Evolutionary conservation across 2,113 vertebrate genomes (phyloP).

Genomic region (Pedetes capensis): DNA sequence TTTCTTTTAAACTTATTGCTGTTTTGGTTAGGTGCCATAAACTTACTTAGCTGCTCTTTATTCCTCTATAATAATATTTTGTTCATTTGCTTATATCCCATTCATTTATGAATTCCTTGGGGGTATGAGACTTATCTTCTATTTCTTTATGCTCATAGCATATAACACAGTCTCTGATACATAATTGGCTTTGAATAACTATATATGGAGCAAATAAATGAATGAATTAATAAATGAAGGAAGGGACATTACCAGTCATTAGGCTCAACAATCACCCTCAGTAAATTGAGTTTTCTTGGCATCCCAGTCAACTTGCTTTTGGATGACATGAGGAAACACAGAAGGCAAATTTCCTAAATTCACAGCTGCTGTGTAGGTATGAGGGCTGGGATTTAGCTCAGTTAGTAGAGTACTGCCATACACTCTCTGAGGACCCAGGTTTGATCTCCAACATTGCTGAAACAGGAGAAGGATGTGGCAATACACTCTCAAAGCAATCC

Average conservation of each 20-base stretch:
- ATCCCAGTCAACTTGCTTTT: background rate
- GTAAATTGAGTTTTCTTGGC: background rate
- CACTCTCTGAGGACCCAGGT: too few species aligned
- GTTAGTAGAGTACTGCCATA: too few species aligned
- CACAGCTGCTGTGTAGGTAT: background rate
- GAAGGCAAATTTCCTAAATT: constrained; percentile 8
- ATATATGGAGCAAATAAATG: background rate
- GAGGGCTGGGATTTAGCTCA: too few species aligned
- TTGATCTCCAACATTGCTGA: too few species aligned
- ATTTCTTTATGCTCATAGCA: background rate
- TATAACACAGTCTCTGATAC: background rate
- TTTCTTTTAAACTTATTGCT: too few species aligned
- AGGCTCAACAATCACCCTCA: background rate
- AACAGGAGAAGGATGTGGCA: too few species aligned
- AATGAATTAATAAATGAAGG: background rate
- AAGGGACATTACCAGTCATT: background rate
- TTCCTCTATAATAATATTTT: background rate
- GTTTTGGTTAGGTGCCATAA: too few species aligned
- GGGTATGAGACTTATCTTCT: background rate
- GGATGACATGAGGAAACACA: background rate
- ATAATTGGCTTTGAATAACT: background rate
- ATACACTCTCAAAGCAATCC: too few species aligned
- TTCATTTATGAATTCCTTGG: constrained; percentile 6
- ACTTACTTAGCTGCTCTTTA: background rate
- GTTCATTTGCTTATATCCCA: background rate